A percentile compares a stretch with the other conserved stretches of the same genome.
Conservation (phyloP, 2,113 vertebrate genomes). For the Menura novaehollandiae region DNA sequence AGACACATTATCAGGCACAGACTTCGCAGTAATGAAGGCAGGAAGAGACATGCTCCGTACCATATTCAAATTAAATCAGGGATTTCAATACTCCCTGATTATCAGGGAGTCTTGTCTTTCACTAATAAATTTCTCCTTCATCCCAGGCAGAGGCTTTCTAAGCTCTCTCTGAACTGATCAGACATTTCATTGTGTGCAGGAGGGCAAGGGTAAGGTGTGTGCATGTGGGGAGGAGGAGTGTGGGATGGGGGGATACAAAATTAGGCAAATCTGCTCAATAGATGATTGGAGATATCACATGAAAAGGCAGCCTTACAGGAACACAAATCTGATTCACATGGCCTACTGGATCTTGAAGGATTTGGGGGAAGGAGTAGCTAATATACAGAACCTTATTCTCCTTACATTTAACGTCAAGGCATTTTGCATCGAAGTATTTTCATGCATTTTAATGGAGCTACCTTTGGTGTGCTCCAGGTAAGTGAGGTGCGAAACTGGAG, state of each 20-base stretch:
- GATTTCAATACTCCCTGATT: slow-evolving; percentile 78
- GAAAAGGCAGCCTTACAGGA: neutral
- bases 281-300: neutral
- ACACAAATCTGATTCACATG: neutral
- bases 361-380: neutral
- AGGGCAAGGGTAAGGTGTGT: slow-evolving; percentile 24
- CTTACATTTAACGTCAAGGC: neutral
- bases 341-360: slow-evolving; percentile 10
- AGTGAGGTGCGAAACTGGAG: neutral
- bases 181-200: slow-evolving; percentile 53
- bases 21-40: slow-evolving; percentile 72
- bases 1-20: slow-evolving; percentile 67
- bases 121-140: slow-evolving; percentile 76
- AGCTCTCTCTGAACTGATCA: slow-evolving; percentile 51
- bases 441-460: slow-evolving; percentile 6
- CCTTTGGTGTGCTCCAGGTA: neutral
- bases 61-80: slow-evolving; percentile 80
- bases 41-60: slow-evolving; percentile 66
- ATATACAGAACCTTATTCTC: neutral
- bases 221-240: neutral
- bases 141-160: slow-evolving; percentile 50
- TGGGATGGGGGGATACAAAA: neutral
- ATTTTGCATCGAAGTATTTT: slow-evolving; percentile 23
- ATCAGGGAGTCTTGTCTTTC: slow-evolving; percentile 76
- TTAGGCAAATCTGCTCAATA: slow-evolving; percentile 7